Evolutionary conservation across 2,113 vertebrate genomes (phyloP).

Genomic region (Aix galericulata): DNA sequence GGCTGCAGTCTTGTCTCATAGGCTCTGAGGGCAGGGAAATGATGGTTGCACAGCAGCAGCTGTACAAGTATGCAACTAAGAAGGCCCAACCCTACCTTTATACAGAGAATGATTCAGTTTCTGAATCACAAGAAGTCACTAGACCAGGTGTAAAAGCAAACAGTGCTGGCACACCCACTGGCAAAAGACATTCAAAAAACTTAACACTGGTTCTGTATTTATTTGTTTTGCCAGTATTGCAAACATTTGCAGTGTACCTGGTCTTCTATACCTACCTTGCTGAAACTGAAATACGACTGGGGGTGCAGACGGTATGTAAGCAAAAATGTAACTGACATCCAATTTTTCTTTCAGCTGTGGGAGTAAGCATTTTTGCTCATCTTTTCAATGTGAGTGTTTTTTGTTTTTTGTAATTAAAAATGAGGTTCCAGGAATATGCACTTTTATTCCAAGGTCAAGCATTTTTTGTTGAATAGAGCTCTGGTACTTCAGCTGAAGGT

Average conservation of each 20-base stretch:
- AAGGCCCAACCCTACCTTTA: not conserved
- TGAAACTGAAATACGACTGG: constrained; percentile 2
- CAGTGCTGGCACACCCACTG: rapidly evolving
- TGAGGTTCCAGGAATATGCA: constrained; percentile 73
- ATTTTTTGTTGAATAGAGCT: constrained; percentile 77
- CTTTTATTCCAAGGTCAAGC: constrained; percentile 83
- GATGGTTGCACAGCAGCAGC: not conserved
- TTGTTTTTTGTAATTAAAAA: constrained; percentile 74
- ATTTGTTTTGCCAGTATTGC: not conserved
- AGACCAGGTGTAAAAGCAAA: not conserved
- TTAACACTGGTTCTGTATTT: not conserved
- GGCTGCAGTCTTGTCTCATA: not conserved
- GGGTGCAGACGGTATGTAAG: constrained; percentile 47
- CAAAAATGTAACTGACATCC: constrained; percentile 23
- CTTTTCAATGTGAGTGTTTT: constrained; percentile 78
- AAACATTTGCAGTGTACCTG: rapidly evolving
- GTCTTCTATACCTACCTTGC: not conserved
- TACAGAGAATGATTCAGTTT: not conserved
- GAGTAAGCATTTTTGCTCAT: constrained; percentile 11
- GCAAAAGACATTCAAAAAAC: not conserved
- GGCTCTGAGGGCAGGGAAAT: not conserved
- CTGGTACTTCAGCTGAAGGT: constrained; percentile 86
- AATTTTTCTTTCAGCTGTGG: not conserved
- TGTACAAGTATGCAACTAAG: rapidly evolving
- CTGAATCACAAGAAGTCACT: not conserved